These are phyloP conservation scores for Heliopora coerulea DNA, from an alignment of 92 coral and sea anemone genomes.

Conservation along the genomic window DNA sequence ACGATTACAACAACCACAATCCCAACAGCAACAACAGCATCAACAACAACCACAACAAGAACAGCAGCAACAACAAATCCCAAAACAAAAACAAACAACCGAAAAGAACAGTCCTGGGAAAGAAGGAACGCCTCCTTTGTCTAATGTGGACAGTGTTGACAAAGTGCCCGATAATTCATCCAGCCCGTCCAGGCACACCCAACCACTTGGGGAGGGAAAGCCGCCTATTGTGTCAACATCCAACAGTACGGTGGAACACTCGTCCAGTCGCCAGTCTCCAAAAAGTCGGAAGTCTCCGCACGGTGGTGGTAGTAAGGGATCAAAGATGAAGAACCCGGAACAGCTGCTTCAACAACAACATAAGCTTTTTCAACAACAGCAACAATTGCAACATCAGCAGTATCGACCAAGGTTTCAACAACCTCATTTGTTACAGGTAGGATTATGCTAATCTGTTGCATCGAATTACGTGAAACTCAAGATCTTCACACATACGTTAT, in stretches of 20 bases:
- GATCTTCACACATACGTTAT: too few species aligned
- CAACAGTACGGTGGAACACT: constrained; percentile 3
- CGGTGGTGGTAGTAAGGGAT: constrained; percentile 3
- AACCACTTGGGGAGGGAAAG: constrained; percentile 52
- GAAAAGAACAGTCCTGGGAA: constrained; percentile 44
- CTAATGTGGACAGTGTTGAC: constrained; percentile 34
- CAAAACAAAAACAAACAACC: constrained; percentile 55
- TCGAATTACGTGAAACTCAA: too few species aligned
- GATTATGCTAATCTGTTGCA: constrained; percentile 2
- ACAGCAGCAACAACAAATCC: constrained; percentile 51
- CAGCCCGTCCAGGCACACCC: constrained; percentile 49
- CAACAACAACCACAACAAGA: constrained; percentile 47
- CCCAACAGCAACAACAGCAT: constrained; percentile 52
- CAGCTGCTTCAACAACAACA: background rate
- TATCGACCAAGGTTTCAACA: constrained; percentile 23
- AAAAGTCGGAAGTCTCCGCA: constrained; percentile 41
- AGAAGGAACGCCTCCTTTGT: constrained; percentile 23
- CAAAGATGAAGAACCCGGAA: constrained; percentile 23
- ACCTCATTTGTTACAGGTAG: constrained; percentile 22
- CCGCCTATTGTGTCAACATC: constrained; percentile 52
- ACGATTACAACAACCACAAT: constrained; percentile 4
- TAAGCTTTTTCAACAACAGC: constrained; percentile 8
- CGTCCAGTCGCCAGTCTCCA: constrained; percentile 27
- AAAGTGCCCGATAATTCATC: constrained; percentile 37
- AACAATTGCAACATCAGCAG: constrained; percentile 21